A percentile compares a stretch with the other conserved stretches of the same genome.
phyloP scores from a whole-genome alignment of 2,797 vertebrate genomes.

The Trematomus bernacchii region DNA sequence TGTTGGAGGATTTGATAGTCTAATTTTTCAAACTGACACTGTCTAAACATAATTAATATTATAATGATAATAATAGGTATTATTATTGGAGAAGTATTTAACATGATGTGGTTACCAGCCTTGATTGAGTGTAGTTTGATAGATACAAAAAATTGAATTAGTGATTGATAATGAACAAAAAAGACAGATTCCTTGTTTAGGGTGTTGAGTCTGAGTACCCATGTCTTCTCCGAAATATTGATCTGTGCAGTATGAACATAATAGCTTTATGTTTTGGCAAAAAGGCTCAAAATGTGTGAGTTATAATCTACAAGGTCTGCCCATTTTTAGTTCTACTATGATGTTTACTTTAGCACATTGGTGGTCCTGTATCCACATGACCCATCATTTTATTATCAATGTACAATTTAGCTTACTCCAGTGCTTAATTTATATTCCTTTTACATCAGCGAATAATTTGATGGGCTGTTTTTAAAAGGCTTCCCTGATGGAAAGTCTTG shows the following conservation, averaged over 20 bases:
- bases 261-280: neutral
- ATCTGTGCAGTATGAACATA: neutral
- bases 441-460: constrained; percentile 22
- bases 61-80: too few species aligned
- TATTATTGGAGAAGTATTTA: too few species aligned
- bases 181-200: neutral
- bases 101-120: too few species aligned
- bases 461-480: constrained; percentile 36
- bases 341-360: neutral
- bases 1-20: too few species aligned
- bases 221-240: neutral
- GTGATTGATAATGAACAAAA: neutral
- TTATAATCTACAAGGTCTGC: neutral
- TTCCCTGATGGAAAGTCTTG: constrained; percentile 56
- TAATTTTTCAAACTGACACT: too few species aligned
- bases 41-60: too few species aligned
- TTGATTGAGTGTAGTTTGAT: too few species aligned
- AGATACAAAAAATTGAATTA: too few species aligned
- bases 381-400: constrained; percentile 5
- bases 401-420: constrained; percentile 6
- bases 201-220: neutral
- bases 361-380: neutral
- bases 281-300: too few species aligned
- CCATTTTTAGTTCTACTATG: neutral
- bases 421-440: constrained; percentile 8